These are phyloP conservation scores for Acanthopagrus latus DNA, from an alignment of 2,797 vertebrate species.

Conservation along the genomic window DNA sequence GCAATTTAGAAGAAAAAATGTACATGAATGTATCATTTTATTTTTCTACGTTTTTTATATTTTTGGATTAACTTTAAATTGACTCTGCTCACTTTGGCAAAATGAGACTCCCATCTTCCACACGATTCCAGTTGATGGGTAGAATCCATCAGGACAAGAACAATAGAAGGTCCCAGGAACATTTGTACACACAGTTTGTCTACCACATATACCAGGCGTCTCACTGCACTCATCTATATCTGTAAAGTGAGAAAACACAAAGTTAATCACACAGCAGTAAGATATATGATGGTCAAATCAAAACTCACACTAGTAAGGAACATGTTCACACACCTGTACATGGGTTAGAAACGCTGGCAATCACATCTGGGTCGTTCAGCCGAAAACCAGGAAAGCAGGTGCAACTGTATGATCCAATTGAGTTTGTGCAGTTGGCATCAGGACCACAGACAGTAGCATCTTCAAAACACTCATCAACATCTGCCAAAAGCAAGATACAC, in stretches of 20 bases:
- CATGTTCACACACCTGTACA: slow-evolving; percentile 55
- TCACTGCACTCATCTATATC: slow-evolving; percentile 77
- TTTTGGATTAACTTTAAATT: background rate
- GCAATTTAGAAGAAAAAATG: background rate
- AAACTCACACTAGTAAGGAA: background rate
- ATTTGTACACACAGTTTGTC: slow-evolving; percentile 65
- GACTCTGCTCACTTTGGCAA: slow-evolving; percentile 69
- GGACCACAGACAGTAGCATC: slow-evolving; percentile 64
- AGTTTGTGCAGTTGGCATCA: slow-evolving; percentile 67
- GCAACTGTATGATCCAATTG: slow-evolving; percentile 64
- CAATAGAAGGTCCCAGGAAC: slow-evolving; percentile 65
- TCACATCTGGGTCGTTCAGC: background rate
- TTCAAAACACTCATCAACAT: slow-evolving; percentile 62
- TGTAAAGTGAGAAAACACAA: slow-evolving; percentile 36
- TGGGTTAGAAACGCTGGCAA: slow-evolving; percentile 58
- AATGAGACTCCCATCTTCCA: slow-evolving; percentile 56
- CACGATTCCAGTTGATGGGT: slow-evolving; percentile 63
- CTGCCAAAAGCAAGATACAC: slow-evolving; percentile 32
- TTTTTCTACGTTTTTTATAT: background rate
- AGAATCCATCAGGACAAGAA: slow-evolving; percentile 73
- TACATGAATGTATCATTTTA: background rate
- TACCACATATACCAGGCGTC: slow-evolving; percentile 65
- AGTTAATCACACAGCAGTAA: background rate
- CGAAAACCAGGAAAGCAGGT: slow-evolving; percentile 56
- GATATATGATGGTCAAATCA: too few relatives aligned